Evolutionary conservation across 2,113 vertebrate species (phyloP).

Genomic region (Ondatra zibethicus): DNA sequence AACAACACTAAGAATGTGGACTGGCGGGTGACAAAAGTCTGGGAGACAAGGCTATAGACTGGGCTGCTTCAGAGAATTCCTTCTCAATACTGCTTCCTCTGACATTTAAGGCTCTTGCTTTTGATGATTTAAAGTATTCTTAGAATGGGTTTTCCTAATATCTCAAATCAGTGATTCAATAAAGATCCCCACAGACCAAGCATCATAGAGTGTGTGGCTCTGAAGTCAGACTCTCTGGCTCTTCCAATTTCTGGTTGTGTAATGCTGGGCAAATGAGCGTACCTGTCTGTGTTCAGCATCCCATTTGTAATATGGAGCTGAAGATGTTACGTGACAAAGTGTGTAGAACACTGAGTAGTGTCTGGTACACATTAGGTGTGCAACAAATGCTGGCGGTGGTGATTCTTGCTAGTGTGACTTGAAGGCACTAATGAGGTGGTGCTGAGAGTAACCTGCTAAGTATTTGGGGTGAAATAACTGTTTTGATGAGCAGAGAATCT

Average conservation of each 20-base stretch:
- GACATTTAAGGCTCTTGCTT: constrained; percentile 9
- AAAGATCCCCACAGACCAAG: background rate
- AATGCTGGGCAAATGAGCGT: background rate
- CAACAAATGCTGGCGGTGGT: background rate
- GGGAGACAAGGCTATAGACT: background rate
- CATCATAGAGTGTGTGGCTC: background rate
- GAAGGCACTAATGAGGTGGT: background rate
- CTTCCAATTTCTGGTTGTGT: background rate
- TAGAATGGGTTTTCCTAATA: background rate
- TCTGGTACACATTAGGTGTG: background rate
- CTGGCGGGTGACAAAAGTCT: background rate
- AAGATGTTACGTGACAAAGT: background rate
- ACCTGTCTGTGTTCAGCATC: background rate
- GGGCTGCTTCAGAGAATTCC: background rate
- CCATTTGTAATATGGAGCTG: background rate
- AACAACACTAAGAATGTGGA: background rate
- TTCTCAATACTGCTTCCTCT: background rate
- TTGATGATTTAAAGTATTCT: constrained; percentile 38
- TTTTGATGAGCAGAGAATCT: background rate
- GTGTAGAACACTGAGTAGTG: background rate
- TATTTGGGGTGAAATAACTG: background rate
- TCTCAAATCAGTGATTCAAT: background rate
- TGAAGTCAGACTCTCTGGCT: constrained; percentile 28
- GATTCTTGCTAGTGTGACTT: background rate
- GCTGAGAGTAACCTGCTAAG: background rate